phyloP scores from a whole-genome alignment of 2,888 invertebrate genomes.

The Monochamus alternatus region DNA sequence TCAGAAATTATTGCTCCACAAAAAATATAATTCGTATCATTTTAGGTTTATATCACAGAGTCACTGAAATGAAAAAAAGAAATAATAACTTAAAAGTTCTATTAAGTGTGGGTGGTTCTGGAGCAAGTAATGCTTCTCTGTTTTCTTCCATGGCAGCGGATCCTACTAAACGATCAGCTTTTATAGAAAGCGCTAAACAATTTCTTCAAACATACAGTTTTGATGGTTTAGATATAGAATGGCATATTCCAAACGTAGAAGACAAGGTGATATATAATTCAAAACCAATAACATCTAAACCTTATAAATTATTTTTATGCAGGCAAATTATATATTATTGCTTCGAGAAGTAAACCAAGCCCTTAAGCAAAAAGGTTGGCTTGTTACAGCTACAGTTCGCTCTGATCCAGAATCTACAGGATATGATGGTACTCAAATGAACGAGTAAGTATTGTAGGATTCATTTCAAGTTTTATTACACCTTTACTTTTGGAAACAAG shows the following conservation, averaged over 20 bases:
- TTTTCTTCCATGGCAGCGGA: constrained; percentile 53
- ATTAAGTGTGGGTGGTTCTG: constrained; percentile 57
- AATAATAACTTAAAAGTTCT: constrained; percentile 57
- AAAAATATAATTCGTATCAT: constrained; percentile 12
- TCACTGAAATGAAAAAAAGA: constrained; percentile 54
- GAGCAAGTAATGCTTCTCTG: constrained; percentile 51
- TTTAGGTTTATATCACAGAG: constrained; percentile 53
- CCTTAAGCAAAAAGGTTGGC: constrained; percentile 49
- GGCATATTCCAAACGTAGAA: constrained; percentile 56
- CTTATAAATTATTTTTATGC: constrained; percentile 31
- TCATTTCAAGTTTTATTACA: no score
- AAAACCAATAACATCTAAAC: not conserved
- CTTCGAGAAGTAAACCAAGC: constrained; percentile 45
- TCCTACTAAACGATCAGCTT: constrained; percentile 50
- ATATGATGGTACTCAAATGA: constrained; percentile 57
- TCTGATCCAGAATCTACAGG: constrained; percentile 52
- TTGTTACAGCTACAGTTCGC: constrained; percentile 53
- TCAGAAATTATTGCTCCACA: not conserved
- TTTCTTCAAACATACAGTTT: constrained; percentile 56
- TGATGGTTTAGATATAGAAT: constrained; percentile 60
- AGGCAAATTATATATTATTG: constrained; percentile 52
- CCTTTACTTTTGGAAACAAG: no score
- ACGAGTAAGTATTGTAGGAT: constrained; percentile 45
- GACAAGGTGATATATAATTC: constrained; percentile 45
- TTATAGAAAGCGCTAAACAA: constrained; percentile 56